Base-by-base conservation (phyloP, 2,797 vertebrate genomes). In the Microcaecilia unicolor region DNA sequence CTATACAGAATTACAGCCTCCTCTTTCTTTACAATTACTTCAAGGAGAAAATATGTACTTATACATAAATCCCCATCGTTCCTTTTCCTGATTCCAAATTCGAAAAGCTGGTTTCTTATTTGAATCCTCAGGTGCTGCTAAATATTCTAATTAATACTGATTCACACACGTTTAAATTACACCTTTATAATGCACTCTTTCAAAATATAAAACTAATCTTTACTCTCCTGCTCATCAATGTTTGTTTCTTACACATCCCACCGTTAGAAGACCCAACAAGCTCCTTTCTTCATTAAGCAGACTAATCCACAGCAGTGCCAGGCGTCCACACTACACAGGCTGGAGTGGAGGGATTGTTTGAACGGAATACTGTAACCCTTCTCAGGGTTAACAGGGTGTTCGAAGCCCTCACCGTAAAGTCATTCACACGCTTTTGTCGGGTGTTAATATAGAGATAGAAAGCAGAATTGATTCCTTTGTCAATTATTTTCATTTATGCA, bases 401-500 rank as follows among this genome's bases (percentile, higher is more conserved):
- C 13, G 44, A 27, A 17, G 34, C 41, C 31, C 46, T 34, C 11
- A 49, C 54, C 33, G 48, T 25, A 28, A 33, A 55, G 52, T 34
- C 25, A 46, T 47, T 44, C 28, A 25, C 38, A 43, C 38, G n/a
- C 41, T 63, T 60, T 26, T 40, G 61, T 69, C 32, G 37, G 18
- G 41, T 64, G 55, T 27, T 44, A 51, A 66, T 54, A 41, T 51
- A 71, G 54, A 38, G 25, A 48, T 60, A 36, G 46, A 25, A 44
- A 31, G 52, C 51, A 55, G 48, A 56, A 64, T 43, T 34, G 55
- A 55, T 64, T 64, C 34, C 35, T 19, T 15, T 61, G 66, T 64
- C 62, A 50, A 70, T 63, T 74, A 69, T 50, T 64, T 54, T 69
- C 74, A 56, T 66, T 79, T 67, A 58, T 48, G 44, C 56, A 45